phyloP scores from a whole-genome alignment of 1,140 invertebrate species.

The Nasonia vitripennis region DNA sequence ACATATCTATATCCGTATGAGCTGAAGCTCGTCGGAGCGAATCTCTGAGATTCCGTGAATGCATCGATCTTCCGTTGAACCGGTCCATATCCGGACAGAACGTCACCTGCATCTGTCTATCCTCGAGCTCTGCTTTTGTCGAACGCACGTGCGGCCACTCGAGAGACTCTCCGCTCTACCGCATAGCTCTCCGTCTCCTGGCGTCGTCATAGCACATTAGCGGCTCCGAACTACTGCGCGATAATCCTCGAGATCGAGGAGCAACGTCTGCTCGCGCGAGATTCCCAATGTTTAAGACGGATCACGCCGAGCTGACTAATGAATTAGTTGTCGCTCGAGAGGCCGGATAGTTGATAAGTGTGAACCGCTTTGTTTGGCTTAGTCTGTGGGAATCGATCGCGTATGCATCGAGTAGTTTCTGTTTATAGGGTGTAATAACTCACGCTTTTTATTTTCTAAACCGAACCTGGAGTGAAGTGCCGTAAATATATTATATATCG shows the following conservation, averaged over 20 bases:
- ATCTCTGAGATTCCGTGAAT: not conserved
- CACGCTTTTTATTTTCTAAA: not conserved
- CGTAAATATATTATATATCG: not conserved
- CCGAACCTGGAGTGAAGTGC: not conserved
- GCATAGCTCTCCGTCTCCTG: not conserved
- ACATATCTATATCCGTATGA: not conserved
- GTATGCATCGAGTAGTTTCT: too few relatives aligned
- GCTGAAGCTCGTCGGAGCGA: too few relatives aligned
- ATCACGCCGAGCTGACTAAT: not conserved
- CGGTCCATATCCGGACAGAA: not conserved
- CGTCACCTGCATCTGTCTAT: slow-evolving; percentile 7
- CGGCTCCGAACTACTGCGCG: not conserved
- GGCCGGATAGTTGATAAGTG: too few relatives aligned
- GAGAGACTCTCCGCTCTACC: not conserved
- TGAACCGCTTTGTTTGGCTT: too few relatives aligned
- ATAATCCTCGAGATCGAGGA: slow-evolving; percentile 19
- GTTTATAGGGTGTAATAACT: not conserved
- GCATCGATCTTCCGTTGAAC: slow-evolving; percentile 9
- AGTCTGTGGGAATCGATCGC: too few relatives aligned
- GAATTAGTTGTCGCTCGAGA: not conserved
- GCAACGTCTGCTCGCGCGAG: not conserved
- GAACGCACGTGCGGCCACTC: not conserved
- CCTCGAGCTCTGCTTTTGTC: not conserved
- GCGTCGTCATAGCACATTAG: slow-evolving; percentile 13
- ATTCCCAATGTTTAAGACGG: not conserved